phyloP scores from a whole-genome alignment of 2,888 invertebrate species.

The Limnephilus rhombicus region DNA sequence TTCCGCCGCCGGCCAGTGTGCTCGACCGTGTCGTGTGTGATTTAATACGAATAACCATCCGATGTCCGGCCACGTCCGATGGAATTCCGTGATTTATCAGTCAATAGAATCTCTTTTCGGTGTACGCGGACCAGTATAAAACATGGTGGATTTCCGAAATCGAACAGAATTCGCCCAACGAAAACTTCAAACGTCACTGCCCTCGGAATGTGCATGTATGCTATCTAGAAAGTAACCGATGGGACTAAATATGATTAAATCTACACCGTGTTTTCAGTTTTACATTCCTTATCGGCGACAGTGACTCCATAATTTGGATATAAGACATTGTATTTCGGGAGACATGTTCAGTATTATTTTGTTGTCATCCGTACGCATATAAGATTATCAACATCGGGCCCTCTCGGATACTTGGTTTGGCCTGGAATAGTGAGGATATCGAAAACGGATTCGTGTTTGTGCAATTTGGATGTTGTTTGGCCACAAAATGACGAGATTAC shows the following conservation, averaged over 20 bases:
- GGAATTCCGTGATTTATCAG: constrained; percentile 78
- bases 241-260: constrained; percentile 11
- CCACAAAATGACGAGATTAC: constrained; percentile 41
- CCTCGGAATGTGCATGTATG: constrained; percentile 40
- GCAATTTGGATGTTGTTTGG: constrained; percentile 7
- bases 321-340: constrained; percentile 46
- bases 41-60: constrained; percentile 29
- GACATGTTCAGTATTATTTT: constrained; percentile 54
- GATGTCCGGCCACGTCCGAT: constrained; percentile 69
- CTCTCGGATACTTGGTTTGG: neutral
- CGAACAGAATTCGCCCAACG: constrained; percentile 65
- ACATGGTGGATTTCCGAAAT: constrained; percentile 73
- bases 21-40: constrained; percentile 50
- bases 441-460: neutral
- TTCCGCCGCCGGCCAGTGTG: constrained; percentile 52
- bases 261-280: constrained; percentile 28
- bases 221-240: constrained; percentile 67
- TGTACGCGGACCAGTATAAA: constrained; percentile 68
- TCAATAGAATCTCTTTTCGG: constrained; percentile 77
- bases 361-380: constrained; percentile 58
- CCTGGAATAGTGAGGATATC: neutral
- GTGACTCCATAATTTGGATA: constrained; percentile 43
- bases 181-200: constrained; percentile 64
- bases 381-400: constrained; percentile 52
- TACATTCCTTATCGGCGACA: constrained; percentile 38